A percentile compares a stretch with the other conserved stretches of the same genome.
Conservation (phyloP, 2,113 vertebrate species). For the Ciconia stormi region DNA sequence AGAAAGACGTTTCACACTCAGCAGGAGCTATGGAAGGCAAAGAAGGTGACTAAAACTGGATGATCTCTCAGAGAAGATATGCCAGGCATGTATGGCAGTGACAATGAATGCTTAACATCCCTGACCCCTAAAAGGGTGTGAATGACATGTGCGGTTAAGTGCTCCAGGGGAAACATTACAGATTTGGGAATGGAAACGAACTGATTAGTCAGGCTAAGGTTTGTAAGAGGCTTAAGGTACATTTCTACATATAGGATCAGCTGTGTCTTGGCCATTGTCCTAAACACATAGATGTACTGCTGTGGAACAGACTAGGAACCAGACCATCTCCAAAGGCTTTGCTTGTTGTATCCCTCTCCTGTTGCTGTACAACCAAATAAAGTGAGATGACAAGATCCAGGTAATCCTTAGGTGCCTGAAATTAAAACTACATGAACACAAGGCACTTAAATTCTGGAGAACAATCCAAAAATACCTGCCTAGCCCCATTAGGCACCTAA, state of each 20-base stretch:
- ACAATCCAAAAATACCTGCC: neutral
- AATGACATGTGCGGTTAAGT: neutral
- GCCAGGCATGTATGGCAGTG: neutral
- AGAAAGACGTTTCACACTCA: neutral
- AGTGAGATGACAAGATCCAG: neutral
- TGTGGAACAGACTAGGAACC: neutral
- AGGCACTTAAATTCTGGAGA: neutral
- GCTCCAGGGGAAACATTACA: neutral
- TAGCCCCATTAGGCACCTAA: neutral
- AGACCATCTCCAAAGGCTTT: neutral
- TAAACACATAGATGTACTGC: neutral
- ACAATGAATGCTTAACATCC: neutral
- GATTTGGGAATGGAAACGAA: neutral
- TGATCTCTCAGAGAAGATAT: neutral
- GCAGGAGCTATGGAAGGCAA: neutral
- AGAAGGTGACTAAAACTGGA: neutral
- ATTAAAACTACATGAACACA: neutral
- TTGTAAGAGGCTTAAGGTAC: neutral
- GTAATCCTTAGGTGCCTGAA: neutral
- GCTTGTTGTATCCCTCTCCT: neutral
- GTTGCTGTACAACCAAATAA: neutral
- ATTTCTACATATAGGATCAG: neutral
- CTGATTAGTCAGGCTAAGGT: neutral
- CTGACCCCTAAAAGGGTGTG: neutral
- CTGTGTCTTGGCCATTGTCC: neutral